These are phyloP conservation scores for Melieria crassipennis DNA, from an alignment of 2,888 invertebrate species.

Conservation along the genomic window DNA sequence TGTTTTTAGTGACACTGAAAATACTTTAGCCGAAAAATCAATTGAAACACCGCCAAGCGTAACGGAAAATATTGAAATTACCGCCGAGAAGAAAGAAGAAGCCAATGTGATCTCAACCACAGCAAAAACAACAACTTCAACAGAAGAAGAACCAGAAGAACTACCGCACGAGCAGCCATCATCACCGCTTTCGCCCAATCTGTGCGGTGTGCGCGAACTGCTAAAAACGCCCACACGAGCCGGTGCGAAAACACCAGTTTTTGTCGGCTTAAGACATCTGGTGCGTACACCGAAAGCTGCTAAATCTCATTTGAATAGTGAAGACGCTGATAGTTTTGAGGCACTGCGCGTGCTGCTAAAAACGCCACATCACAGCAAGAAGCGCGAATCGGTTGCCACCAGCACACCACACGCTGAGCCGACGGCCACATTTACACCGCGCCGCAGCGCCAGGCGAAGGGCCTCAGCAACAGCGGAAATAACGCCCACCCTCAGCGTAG, in stretches of 20 bases:
- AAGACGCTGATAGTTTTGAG: conserved; percentile 30
- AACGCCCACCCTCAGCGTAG: not conserved
- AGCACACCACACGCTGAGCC: conserved; percentile 39
- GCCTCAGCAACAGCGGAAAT: conserved; percentile 41
- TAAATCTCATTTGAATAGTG: not conserved
- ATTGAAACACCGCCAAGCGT: no score
- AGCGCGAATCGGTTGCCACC: conserved; percentile 40
- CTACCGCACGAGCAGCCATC: not conserved
- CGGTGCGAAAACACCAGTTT: conserved; percentile 43
- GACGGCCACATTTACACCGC: conserved; percentile 34
- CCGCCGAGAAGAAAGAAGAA: not conserved
- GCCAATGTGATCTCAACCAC: not conserved
- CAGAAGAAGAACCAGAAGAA: not conserved
- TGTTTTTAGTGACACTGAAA: no score
- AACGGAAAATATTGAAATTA: not conserved
- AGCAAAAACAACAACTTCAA: not conserved
- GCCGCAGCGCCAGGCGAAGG: conserved; percentile 40
- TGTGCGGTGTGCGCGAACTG: conserved; percentile 48
- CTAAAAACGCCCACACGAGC: conserved; percentile 50
- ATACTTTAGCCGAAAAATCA: no score
- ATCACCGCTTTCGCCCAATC: conserved; percentile 1
- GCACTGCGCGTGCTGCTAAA: conserved; percentile 52
- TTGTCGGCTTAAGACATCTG: conserved; percentile 49
- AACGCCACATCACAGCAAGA: conserved; percentile 49
- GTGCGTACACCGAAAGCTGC: conserved; percentile 41